Evolutionary conservation across 1,140 invertebrate genomes (phyloP), one percentile per base, ranked within the genome.

Genomic region (Chrysoperla carnea): DNA sequence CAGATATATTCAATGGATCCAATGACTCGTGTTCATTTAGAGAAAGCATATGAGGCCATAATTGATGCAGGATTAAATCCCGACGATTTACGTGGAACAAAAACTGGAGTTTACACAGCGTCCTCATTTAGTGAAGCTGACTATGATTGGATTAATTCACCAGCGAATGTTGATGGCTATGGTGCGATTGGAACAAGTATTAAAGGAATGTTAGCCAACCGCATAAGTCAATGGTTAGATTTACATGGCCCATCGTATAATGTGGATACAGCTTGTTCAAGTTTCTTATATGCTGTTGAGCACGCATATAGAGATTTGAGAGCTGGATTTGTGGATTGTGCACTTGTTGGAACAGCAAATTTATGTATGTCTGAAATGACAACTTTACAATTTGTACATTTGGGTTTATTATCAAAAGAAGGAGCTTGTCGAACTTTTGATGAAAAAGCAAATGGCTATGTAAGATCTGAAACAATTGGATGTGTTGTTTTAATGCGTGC

Each of bases 341-440:
- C 83, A 4, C 70, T 87, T 44, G 77, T 87, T 14, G 80, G 71
- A 6, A 82, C 81, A 33, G 60, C 64, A 2, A 88, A 85, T 58
- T 58, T 95, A 5, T 78, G 78, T 47, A 62, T 95, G n/a, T 85
- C 88, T 61, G 89, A 91, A 1, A 78, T 77, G 41, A 76, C 83
- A 1, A 81, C 87, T 3, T 59, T 92, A 8, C 69, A 75, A 52
- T 76, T 78, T 37, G 15, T 6, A 41, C 64, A 63, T 4, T 37
- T 83, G 58, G 84, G 84, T 36, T 87, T 93, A 53, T 59, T 93
- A 7, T 80, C 84, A 0, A 55, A 67, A 1, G 82, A 91, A 45
- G 90, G 90, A 8, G 72, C 65, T 37, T 92, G 86, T 59, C 87
- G 87, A 54, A 77, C 80, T 36, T 93, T 94, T 56, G 90, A 94